Base-by-base conservation (phyloP, 2,888 invertebrate genomes). In the Ctena decussata region DNA sequence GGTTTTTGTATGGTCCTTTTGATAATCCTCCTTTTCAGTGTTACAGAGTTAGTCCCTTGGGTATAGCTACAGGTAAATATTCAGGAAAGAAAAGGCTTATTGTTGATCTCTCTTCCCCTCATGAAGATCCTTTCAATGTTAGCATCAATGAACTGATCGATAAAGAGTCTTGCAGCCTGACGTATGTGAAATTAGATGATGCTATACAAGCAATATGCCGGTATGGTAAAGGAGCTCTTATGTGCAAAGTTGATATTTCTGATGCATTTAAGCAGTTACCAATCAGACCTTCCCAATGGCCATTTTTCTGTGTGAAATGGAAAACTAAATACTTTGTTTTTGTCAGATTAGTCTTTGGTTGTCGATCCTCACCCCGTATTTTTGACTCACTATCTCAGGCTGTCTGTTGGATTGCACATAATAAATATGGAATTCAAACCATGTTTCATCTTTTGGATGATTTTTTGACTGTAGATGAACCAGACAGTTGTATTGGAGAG, bases 101-200 rank as follows among this genome's bases (percentile, higher is more conserved):
- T 3, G 65, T 89, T 0, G 90, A 90, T 79, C 21, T 87, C 5
- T 89, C 86, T 21, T 74, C 87, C 0, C 86, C 89, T 27, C 90
- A 87, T 72, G 65, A 88, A 21, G 73, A 82, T 46, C 6, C 12
- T 35, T 27, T 30, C 5, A 70, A 85, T 35, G 37, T 24, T 21
- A 89, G 86, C 37, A 74, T 89, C 0, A 89, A 86, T 57, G 74
- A 80, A 21, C 35, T 89, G 18, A 89, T 89, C 32, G 81, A 84
- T 57, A 87, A 89, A 80, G 77, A 85, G n/a, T 24, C 60, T 12
- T 82, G 73, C 57, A 80, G 80, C 15, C 41, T 86, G 41, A 57
- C 75, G 0, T 87, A 87, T 78, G 85, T 89, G 8, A 74, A 65
- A n/a, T 73, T 89, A 27, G 89, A 90, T 77, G 86, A 86, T 73